phyloP scores from a whole-genome alignment of 2,797 vertebrate species.

The Rhadinocentrus ornatus region DNA sequence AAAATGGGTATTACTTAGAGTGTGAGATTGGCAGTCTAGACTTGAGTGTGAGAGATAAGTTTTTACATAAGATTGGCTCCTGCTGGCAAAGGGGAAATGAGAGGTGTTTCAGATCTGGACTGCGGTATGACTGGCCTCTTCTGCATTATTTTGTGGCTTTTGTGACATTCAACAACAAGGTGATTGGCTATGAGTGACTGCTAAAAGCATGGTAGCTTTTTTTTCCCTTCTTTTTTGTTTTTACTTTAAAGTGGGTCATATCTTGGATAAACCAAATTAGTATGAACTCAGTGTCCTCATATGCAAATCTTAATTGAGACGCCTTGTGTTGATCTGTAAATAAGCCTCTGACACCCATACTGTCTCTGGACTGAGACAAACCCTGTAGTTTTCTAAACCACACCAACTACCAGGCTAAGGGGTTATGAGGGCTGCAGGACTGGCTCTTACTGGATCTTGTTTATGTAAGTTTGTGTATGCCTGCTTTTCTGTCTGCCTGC shows the following conservation, averaged over 20 bases:
- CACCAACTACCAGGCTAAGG: slow-evolving; percentile 39
- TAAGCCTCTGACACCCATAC: slow-evolving; percentile 42
- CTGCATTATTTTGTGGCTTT: slow-evolving; percentile 13
- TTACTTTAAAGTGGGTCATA: not conserved
- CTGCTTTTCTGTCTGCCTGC: slow-evolving; percentile 28
- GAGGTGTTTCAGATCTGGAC: slow-evolving; percentile 20
- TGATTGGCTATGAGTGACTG: not conserved
- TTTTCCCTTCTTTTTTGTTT: not conserved
- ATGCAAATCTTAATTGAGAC: slow-evolving; percentile 18
- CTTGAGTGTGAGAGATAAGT: slow-evolving; percentile 60
- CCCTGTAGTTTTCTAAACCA: slow-evolving; percentile 63
- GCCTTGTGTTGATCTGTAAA: slow-evolving; percentile 15
- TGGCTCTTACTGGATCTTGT: slow-evolving; percentile 66
- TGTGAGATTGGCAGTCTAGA: slow-evolving; percentile 16
- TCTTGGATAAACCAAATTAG: slow-evolving; percentile 9
- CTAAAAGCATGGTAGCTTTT: not conserved
- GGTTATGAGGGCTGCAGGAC: slow-evolving; percentile 37
- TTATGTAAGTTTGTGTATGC: slow-evolving; percentile 40
- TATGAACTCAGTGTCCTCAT: slow-evolving; percentile 15
- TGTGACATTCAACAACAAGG: not conserved
- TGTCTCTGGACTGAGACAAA: slow-evolving; percentile 40
- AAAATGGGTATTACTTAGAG: slow-evolving; percentile 40
- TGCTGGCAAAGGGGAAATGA: slow-evolving; percentile 18
- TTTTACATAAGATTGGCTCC: slow-evolving; percentile 59
- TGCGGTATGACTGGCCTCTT: not conserved